phyloP scores from a whole-genome alignment of 2,113 vertebrate genomes.

The Solea senegalensis region DNA sequence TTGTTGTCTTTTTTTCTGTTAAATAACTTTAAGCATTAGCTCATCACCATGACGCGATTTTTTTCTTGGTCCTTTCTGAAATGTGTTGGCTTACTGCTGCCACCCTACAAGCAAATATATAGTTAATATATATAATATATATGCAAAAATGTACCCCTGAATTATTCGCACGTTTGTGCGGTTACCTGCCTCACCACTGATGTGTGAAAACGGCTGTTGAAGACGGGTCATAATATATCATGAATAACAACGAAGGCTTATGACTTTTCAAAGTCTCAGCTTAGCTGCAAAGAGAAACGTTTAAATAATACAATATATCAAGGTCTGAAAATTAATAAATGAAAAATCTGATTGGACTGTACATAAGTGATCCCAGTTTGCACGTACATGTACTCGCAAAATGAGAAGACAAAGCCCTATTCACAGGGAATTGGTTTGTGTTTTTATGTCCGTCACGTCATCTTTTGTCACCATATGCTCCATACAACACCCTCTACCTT shows the following conservation, averaged over 20 bases:
- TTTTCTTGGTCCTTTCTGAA: no score
- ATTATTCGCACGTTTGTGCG: no score
- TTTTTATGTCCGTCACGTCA: slow-evolving; percentile 31
- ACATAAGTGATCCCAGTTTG: background rate
- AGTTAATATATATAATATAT: no score
- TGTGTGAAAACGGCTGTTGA: no score
- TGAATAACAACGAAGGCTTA: background rate
- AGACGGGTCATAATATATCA: background rate
- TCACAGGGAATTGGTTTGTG: slow-evolving; percentile 25
- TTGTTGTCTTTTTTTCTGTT: no score
- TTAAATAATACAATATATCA: background rate
- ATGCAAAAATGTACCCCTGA: no score
- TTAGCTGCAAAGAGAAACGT: background rate
- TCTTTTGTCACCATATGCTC: slow-evolving; percentile 17
- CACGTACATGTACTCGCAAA: background rate
- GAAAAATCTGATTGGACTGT: background rate
- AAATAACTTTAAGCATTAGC: no score
- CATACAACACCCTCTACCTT: slow-evolving; percentile 3
- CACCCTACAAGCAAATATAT: no score
- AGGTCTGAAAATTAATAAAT: background rate
- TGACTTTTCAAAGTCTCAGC: background rate
- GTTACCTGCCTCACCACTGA: no score
- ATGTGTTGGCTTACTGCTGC: no score
- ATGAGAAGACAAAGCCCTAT: slow-evolving; percentile 6
- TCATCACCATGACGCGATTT: no score